Evolutionary conservation across 2,888 invertebrate genomes (phyloP).

Genomic region (Plusia festucae): DNA sequence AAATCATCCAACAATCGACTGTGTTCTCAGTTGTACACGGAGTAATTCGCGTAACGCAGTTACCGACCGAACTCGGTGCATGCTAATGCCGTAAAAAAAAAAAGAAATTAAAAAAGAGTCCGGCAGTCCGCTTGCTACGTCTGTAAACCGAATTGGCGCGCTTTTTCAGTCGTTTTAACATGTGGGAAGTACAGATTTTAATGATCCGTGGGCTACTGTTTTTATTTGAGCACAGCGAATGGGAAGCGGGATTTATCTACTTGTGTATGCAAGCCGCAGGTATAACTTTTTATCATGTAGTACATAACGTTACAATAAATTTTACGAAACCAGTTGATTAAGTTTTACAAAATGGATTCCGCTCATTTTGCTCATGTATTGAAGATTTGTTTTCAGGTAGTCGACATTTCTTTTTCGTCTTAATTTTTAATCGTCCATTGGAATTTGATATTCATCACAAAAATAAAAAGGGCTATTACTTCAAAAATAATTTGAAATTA

Average conservation of each 20-base stretch:
- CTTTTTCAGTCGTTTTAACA: conserved; percentile 60
- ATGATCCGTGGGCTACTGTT: conserved; percentile 53
- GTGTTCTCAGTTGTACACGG: conserved; percentile 47
- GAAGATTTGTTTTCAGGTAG: too few relatives aligned
- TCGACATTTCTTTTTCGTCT: too few relatives aligned
- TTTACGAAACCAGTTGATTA: too few relatives aligned
- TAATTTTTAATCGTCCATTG: not conserved
- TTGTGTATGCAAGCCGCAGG: not conserved
- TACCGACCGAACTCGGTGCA: conserved; percentile 79
- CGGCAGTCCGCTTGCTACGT: conserved; percentile 64
- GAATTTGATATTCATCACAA: not conserved
- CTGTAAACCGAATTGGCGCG: conserved; percentile 71
- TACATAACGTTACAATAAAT: not conserved
- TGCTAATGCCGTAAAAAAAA: conserved; percentile 78
- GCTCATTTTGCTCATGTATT: too few relatives aligned
- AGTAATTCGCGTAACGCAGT: conserved; percentile 78
- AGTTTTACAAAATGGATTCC: too few relatives aligned
- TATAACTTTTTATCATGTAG: not conserved
- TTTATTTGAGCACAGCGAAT: conserved; percentile 29
- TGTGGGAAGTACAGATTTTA: conserved; percentile 48
- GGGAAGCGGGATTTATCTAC: conserved; percentile 26
- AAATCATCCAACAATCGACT: conserved; percentile 46
- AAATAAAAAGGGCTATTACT: conserved; percentile 9
- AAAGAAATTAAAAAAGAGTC: conserved; percentile 66
- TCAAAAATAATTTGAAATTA: conserved; percentile 47